Conservation (phyloP, 2,888 invertebrate genomes). For the Dione vanillae region DNA sequence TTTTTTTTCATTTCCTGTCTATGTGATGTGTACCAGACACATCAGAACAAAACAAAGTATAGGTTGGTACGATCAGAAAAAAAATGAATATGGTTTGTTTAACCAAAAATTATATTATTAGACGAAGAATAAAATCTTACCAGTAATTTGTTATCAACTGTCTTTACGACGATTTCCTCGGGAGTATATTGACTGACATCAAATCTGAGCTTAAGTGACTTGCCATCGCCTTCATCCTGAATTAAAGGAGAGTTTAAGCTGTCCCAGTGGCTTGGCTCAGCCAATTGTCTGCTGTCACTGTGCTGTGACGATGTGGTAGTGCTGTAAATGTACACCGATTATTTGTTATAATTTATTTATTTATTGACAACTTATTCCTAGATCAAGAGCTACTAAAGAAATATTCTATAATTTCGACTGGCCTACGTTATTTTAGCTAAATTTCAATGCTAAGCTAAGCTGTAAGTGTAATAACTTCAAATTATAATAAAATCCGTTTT, state of each 20-base stretch:
- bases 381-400: neutral
- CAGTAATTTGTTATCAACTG: constrained; percentile 98
- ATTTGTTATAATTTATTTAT: constrained; percentile 11
- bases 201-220: constrained; percentile 96
- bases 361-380: neutral
- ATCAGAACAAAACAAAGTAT: too few species aligned
- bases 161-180: constrained; percentile 99
- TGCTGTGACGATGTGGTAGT: constrained; percentile 87
- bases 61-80: too few species aligned
- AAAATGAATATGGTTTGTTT: too few species aligned
- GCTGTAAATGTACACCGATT: constrained; percentile 73
- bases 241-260: constrained; percentile 96
- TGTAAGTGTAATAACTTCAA: neutral
- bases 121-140: constrained; percentile 82
- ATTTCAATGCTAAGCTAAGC: neutral
- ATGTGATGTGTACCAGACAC: too few species aligned
- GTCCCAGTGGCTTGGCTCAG: constrained; percentile 90
- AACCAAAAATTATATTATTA: too few species aligned
- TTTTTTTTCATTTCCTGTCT: too few species aligned
- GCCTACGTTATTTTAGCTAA: neutral
- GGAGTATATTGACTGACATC: constrained; percentile 98
- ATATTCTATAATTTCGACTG: neutral
- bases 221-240: constrained; percentile 96
- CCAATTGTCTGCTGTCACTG: constrained; percentile 85
- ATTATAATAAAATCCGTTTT: neutral